These are phyloP conservation scores for Petrosia ficiformis DNA, from an alignment of 37 sponge, comb jelly and placozoan genomes.

Conservation along the genomic window DNA sequence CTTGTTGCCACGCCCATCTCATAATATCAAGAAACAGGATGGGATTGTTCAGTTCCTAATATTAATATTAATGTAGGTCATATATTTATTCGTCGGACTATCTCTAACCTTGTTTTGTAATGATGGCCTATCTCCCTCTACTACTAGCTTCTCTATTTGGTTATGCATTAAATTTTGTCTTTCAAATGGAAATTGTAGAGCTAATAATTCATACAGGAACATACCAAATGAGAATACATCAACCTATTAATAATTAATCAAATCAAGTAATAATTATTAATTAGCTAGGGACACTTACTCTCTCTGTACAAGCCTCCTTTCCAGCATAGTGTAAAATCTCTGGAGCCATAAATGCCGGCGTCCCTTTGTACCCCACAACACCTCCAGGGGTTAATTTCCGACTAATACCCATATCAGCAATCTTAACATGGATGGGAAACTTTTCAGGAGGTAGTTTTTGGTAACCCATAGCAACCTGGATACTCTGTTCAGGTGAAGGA, in stretches of 20 bases:
- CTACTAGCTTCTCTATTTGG: slow-evolving; percentile 86
- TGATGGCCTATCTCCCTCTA: slow-evolving; percentile 65
- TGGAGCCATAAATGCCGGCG: slow-evolving; percentile 93
- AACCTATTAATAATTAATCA: too few relatives aligned
- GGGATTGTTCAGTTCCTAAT: slow-evolving; percentile 80
- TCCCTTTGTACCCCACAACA: slow-evolving; percentile 77
- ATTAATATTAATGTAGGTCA: too few relatives aligned
- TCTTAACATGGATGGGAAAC: slow-evolving; percentile 51
- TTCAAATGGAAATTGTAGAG: slow-evolving; percentile 77
- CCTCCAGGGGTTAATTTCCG: slow-evolving; percentile 52
- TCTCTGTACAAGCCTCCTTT: slow-evolving; percentile 73
- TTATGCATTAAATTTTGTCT: slow-evolving; percentile 62
- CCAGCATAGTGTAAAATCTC: slow-evolving; percentile 86
- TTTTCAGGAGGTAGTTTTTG: background rate
- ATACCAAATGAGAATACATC: slow-evolving; percentile 88
- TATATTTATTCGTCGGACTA: background rate
- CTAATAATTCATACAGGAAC: slow-evolving; percentile 83
- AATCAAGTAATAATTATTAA: too few relatives aligned
- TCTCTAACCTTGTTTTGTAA: slow-evolving; percentile 57
- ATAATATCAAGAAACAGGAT: slow-evolving; percentile 71
- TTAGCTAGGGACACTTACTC: too few relatives aligned
- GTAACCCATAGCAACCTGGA: slow-evolving; percentile 12
- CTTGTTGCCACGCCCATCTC: slow-evolving; percentile 86
- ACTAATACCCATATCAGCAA: slow-evolving; percentile 93
- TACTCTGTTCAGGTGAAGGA: slow-evolving; percentile 56